Evolutionary conservation across 1,140 invertebrate species (phyloP).

Genomic region (Aethina tumida): DNA sequence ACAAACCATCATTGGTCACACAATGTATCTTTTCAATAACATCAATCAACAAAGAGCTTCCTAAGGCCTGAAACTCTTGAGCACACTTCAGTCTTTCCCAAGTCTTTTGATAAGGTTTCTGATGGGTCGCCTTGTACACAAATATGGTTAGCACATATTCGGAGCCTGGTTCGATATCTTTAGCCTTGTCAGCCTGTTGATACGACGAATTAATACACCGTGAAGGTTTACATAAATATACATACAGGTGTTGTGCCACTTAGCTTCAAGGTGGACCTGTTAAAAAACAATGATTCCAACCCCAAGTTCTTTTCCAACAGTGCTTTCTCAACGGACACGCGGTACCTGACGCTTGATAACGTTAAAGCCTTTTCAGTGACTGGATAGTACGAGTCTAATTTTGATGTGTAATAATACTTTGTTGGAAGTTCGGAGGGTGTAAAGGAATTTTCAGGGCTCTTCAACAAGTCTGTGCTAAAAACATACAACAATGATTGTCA

Average conservation of each 20-base stretch:
- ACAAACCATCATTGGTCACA: slow-evolving; percentile 41
- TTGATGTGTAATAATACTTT: slow-evolving; percentile 3
- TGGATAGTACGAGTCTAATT: slow-evolving; percentile 9
- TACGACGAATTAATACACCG: slow-evolving; percentile 2
- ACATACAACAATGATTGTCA: slow-evolving; percentile 4
- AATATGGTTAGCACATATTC: slow-evolving; percentile 32
- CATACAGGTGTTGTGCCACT: neutral
- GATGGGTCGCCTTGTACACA: slow-evolving; percentile 33
- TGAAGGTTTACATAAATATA: slow-evolving; percentile 7
- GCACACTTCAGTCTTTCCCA: slow-evolving; percentile 21
- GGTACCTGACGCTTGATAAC: no score
- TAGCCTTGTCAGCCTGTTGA: slow-evolving; percentile 1
- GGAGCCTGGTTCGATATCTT: slow-evolving; percentile 24
- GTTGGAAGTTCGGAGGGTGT: slow-evolving; percentile 8
- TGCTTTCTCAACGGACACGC: no score
- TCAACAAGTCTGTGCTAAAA: slow-evolving; percentile 17
- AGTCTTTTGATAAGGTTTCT: slow-evolving; percentile 12
- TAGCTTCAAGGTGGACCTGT: neutral
- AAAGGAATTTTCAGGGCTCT: slow-evolving; percentile 12
- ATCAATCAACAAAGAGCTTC: slow-evolving; percentile 44
- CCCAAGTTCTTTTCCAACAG: neutral
- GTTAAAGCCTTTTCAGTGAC: slow-evolving; percentile 6
- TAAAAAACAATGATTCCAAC: neutral
- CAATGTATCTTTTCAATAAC: slow-evolving; percentile 49
- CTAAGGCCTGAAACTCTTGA: slow-evolving; percentile 42